These are phyloP conservation scores for Bombyx mori DNA, from an alignment of 1,140 invertebrate species.

Conservation along the genomic window DNA sequence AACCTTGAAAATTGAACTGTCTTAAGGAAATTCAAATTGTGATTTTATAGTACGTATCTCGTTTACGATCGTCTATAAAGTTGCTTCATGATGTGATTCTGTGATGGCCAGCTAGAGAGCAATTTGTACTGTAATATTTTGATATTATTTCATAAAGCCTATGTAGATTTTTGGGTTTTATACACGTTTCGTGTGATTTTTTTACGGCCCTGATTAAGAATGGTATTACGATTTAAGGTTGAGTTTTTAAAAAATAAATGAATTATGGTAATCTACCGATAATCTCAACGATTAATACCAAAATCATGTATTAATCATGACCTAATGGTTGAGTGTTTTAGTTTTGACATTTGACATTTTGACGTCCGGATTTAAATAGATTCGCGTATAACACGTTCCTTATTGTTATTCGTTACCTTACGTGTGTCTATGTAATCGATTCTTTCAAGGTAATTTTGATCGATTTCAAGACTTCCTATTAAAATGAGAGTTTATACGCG, in stretches of 20 bases:
- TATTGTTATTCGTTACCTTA: too few species aligned
- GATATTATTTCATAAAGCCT: not conserved
- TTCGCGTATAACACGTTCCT: too few species aligned
- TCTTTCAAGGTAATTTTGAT: not conserved
- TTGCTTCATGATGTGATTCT: conserved; percentile 4
- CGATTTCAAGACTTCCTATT: not conserved
- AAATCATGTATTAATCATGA: too few species aligned
- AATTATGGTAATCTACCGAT: not conserved
- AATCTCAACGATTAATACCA: not conserved
- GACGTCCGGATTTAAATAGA: too few species aligned
- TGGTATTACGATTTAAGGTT: not conserved
- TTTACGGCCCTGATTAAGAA: not conserved
- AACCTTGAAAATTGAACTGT: conserved; percentile 31
- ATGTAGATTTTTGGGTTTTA: not conserved
- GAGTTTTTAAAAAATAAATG: not conserved
- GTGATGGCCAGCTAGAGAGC: not conserved
- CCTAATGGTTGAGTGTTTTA: too few species aligned
- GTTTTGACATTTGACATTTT: too few species aligned
- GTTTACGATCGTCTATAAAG: conserved; percentile 25
- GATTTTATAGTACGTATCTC: conserved; percentile 21
- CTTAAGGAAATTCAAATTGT: conserved; percentile 28
- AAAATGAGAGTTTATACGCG: not conserved
- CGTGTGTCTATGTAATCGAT: not conserved
- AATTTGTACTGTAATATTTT: not conserved
- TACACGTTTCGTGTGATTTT: not conserved